Evolutionary conservation across 2,888 invertebrate genomes (phyloP).

Genomic region (Pristionchus exspectatus): DNA sequence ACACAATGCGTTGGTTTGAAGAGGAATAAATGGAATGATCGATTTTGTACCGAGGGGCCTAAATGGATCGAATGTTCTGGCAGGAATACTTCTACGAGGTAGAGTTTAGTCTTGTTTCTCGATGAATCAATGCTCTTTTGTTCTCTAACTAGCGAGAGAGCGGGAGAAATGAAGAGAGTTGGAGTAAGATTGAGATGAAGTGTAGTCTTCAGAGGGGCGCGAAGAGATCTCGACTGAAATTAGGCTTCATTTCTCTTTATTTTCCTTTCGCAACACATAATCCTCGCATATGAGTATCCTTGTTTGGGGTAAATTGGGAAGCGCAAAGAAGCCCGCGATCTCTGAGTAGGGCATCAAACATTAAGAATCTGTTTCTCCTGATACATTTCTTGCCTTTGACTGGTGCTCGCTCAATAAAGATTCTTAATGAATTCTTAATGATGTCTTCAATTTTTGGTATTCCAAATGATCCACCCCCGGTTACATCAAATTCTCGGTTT

Average conservation of each 20-base stretch:
- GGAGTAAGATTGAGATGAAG: background rate
- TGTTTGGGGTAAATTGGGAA: background rate
- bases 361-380: too few relatives aligned
- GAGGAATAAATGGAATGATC: background rate
- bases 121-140: background rate
- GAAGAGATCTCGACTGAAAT: conserved; percentile 49
- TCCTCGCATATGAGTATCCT: conserved; percentile 4
- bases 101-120: background rate
- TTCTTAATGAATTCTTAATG: too few relatives aligned
- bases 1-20: background rate
- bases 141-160: conserved; percentile 18
- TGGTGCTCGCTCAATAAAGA: too few relatives aligned
- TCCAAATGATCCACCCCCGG: too few relatives aligned
- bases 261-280: background rate
- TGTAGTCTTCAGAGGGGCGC: conserved; percentile 38
- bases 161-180: background rate
- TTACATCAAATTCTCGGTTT: too few relatives aligned
- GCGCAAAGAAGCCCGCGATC: too few relatives aligned
- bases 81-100: conserved; percentile 41
- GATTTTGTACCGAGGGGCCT: conserved; percentile 34
- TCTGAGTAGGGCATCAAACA: too few relatives aligned
- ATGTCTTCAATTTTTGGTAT: too few relatives aligned
- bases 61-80: conserved; percentile 40
- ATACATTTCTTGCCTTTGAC: too few relatives aligned
- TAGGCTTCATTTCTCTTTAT: background rate